These are phyloP conservation scores for Biston stratarius DNA, from an alignment of 2,888 invertebrate species.

Conservation along the genomic window DNA sequence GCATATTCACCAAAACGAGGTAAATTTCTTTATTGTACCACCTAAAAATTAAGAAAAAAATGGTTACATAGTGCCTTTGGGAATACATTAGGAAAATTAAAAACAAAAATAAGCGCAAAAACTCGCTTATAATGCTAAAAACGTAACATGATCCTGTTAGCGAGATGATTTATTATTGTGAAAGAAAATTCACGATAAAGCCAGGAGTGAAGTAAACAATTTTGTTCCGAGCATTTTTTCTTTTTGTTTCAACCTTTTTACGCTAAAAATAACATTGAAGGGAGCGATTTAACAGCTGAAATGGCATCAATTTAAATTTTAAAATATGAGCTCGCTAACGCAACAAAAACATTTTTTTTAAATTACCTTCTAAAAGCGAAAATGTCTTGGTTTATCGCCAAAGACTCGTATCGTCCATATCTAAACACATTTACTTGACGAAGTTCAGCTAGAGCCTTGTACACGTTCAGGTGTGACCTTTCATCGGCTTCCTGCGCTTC, in stretches of 20 bases:
- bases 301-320: background rate
- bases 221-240: constrained; percentile 11
- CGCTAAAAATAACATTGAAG: constrained; percentile 3
- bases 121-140: constrained; percentile 26
- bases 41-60: constrained; percentile 52
- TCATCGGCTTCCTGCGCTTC: constrained; percentile 76
- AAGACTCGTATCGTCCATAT: constrained; percentile 83
- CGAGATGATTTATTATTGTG: constrained; percentile 32
- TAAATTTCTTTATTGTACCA: constrained; percentile 68
- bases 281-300: constrained; percentile 1
- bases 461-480: constrained; percentile 88
- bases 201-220: constrained; percentile 17
- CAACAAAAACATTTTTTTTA: background rate
- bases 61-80: background rate
- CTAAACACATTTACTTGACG: constrained; percentile 83
- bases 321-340: background rate
- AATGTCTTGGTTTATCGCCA: constrained; percentile 83
- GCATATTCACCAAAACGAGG: constrained; percentile 85
- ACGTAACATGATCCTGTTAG: constrained; percentile 29
- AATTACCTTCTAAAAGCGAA: constrained; percentile 85
- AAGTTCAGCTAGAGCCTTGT: constrained; percentile 84
- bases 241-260: constrained; percentile 13
- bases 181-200: constrained; percentile 18
- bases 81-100: constrained; percentile 28
- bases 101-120: constrained; percentile 22